Conservation (phyloP, 2,888 invertebrate genomes). For the Agrotis clavis region DNA sequence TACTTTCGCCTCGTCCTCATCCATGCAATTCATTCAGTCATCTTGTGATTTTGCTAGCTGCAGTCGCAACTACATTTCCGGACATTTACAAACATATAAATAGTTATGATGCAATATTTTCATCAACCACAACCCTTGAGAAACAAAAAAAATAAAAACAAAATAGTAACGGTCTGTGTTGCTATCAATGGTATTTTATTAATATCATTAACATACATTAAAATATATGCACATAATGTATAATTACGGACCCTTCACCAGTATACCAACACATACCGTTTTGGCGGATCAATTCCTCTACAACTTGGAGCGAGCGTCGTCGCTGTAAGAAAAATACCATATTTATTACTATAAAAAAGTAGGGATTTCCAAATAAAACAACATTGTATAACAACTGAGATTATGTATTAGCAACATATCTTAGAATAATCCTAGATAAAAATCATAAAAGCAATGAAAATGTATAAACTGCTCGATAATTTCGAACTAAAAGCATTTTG, state of each 20-base stretch:
- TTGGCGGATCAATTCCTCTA: slow-evolving; percentile 53
- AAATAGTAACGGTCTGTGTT: slow-evolving; percentile 61
- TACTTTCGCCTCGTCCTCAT: no score
- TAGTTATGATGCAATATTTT: not conserved
- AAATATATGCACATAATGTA: slow-evolving; percentile 15
- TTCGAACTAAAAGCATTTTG: slow-evolving; percentile 69
- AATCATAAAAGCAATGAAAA: slow-evolving; percentile 67
- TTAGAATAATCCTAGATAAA: slow-evolving; percentile 66
- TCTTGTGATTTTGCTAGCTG: no score
- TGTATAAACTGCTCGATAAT: slow-evolving; percentile 41
- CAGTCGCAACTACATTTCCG: no score
- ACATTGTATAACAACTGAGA: slow-evolving; percentile 63
- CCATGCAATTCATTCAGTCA: no score
- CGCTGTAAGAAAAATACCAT: slow-evolving; percentile 69
- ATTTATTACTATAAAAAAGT: slow-evolving; percentile 15
- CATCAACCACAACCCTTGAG: not conserved
- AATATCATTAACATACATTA: slow-evolving; percentile 19
- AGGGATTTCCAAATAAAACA: slow-evolving; percentile 68
- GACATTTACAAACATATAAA: not conserved
- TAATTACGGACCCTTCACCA: slow-evolving; percentile 63
- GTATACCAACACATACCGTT: slow-evolving; percentile 70
- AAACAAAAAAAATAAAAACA: not conserved
- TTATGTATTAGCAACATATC: slow-evolving; percentile 72
- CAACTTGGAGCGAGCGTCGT: slow-evolving; percentile 75
- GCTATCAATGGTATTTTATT: slow-evolving; percentile 66